phyloP scores from a whole-genome alignment of 2,888 invertebrate genomes.

The Erpobdella octoculata region DNA sequence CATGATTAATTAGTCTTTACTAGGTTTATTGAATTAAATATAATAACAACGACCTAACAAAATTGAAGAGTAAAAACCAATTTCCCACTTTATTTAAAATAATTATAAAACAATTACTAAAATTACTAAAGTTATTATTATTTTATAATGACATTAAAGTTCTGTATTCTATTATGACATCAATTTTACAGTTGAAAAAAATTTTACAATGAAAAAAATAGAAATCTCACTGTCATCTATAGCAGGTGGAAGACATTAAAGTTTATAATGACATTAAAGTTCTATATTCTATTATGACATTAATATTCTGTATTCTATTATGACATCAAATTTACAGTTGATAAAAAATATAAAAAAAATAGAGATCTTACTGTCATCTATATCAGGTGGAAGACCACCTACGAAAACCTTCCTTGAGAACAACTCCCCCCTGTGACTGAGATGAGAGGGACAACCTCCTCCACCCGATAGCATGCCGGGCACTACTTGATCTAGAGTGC shows the following conservation, averaged over 20 bases:
- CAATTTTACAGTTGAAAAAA: not conserved
- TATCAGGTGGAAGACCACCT: slow-evolving; percentile 93
- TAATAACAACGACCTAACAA: too few relatives aligned
- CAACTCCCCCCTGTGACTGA: slow-evolving; percentile 27
- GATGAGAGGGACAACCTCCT: not conserved
- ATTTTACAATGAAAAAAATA: not conserved
- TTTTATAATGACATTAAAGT: not conserved
- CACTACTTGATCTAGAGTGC: slow-evolving; percentile 8
- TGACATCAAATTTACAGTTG: not conserved
- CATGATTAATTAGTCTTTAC: too few relatives aligned
- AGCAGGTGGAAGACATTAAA: slow-evolving; percentile 92
- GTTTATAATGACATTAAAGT: not conserved
- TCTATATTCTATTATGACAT: not conserved
- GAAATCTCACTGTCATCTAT: slow-evolving; percentile 67
- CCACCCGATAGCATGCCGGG: not conserved
- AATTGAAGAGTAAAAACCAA: too few relatives aligned
- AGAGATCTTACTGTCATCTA: slow-evolving; percentile 64
- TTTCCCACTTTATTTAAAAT: too few relatives aligned
- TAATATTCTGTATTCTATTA: not conserved
- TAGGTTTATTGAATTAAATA: too few relatives aligned
- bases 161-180: not conserved
- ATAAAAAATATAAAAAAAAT: not conserved
- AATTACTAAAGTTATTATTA: not conserved
- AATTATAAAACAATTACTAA: too few relatives aligned
- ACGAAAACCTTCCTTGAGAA: slow-evolving; percentile 74